Evolutionary conservation across 2,797 vertebrate genomes (phyloP).

Genomic region (Telmatherina bonti): DNA sequence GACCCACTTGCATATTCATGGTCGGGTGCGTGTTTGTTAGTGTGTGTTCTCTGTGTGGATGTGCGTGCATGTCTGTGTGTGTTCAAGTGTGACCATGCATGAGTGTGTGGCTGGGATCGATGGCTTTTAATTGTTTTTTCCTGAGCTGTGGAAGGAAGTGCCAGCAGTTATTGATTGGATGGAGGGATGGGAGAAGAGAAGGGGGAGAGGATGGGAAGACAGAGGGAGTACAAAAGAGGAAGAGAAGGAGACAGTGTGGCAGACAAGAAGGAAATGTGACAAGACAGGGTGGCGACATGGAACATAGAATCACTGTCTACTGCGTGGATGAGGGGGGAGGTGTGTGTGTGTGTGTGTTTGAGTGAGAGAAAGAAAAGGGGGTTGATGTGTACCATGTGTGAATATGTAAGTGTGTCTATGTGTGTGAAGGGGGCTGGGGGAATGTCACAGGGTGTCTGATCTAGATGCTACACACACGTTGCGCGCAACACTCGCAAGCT

Average conservation of each 20-base stretch:
- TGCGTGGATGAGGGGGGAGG: constrained; percentile 51
- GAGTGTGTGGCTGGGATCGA: constrained; percentile 86
- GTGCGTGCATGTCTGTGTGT: constrained; percentile 43
- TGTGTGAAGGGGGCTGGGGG: constrained; percentile 46
- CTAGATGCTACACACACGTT: constrained; percentile 68
- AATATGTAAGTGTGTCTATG: constrained; percentile 53
- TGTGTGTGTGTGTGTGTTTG: constrained; percentile 28
- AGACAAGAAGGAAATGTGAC: constrained; percentile 87
- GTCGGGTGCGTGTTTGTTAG: constrained; percentile 42
- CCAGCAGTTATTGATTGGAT: constrained; percentile 89
- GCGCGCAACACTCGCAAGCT: constrained; percentile 49
- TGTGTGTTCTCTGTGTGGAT: constrained; percentile 17
- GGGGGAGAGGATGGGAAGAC: constrained; percentile 50
- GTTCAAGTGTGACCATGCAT: constrained; percentile 42
- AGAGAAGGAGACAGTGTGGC: constrained; percentile 75
- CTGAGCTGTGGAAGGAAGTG: constrained; percentile 97
- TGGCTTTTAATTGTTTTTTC: constrained; percentile 99
- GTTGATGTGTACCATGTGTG: constrained; percentile 61
- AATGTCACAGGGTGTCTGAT: constrained; percentile 75
- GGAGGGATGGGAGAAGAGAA: constrained; percentile 64
- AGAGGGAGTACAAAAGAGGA: constrained; percentile 69
- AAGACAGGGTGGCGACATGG: constrained; percentile 85
- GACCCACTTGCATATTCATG: constrained; percentile 99
- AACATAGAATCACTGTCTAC: constrained; percentile 84
- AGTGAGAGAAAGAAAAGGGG: constrained; percentile 10